Percentiles rank a stretch among this genome's conserved stretches.
These are phyloP conservation scores for Apoderus coryli DNA, from an alignment of 2,888 invertebrate genomes.

Conservation along the genomic window DNA sequence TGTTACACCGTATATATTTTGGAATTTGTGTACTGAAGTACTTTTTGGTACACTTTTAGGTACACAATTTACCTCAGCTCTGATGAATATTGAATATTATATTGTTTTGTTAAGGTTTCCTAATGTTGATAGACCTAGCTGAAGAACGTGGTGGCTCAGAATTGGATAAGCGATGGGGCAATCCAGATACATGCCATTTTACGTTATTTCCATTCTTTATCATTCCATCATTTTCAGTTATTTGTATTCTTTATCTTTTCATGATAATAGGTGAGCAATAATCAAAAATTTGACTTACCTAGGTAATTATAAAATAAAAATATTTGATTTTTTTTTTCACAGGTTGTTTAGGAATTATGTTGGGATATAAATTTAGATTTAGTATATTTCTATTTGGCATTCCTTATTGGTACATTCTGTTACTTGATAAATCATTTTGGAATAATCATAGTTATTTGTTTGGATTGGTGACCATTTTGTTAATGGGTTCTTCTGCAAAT, in stretches of 20 bases:
- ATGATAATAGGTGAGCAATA: conserved; percentile 80
- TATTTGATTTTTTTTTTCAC: too few relatives aligned
- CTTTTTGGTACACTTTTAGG: too few relatives aligned
- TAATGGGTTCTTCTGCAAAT: conserved; percentile 59
- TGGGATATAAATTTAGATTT: conserved; percentile 62
- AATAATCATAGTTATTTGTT: conserved; percentile 91
- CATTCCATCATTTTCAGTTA: conserved; percentile 53
- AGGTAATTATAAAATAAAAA: too few relatives aligned
- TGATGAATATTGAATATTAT: too few relatives aligned
- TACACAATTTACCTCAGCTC: too few relatives aligned
- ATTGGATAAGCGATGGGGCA: conserved; percentile 63
- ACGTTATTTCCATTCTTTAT: conserved; percentile 62
- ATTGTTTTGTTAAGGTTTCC: conserved; percentile 45
- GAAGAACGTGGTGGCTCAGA: conserved; percentile 72
- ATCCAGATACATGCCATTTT: conserved; percentile 64
- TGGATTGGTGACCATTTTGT: conserved; percentile 57
- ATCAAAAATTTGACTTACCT: conserved; percentile 1
- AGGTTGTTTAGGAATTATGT: conserved; percentile 63
- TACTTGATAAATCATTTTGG: conserved; percentile 82
- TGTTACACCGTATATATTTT: too few relatives aligned
- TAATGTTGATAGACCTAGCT: conserved; percentile 74
- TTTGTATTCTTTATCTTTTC: conserved; percentile 61
- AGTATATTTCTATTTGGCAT: conserved; percentile 51
- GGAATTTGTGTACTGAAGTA: too few relatives aligned
- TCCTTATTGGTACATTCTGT: conserved; percentile 78